phyloP scores from a whole-genome alignment of 2,888 invertebrate species.

The Platycnemis pennipes region DNA sequence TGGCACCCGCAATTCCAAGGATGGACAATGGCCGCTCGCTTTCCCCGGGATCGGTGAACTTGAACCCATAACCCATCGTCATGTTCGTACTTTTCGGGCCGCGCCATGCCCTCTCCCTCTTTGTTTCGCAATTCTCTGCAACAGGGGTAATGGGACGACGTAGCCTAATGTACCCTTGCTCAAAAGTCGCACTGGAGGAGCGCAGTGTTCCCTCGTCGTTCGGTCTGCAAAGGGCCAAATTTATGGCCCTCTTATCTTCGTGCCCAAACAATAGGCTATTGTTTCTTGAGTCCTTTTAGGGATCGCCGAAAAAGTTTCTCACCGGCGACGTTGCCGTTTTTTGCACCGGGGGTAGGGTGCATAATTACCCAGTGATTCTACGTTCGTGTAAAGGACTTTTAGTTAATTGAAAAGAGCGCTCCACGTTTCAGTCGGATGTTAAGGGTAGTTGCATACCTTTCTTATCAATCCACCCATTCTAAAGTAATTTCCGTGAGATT shows the following conservation, averaged over 20 bases:
- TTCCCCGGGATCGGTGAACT: background rate
- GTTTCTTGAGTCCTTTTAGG: conserved; percentile 18
- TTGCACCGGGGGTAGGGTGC: background rate
- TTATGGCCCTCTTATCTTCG: conserved; percentile 37
- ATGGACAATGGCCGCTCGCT: background rate
- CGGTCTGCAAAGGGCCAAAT: conserved; percentile 11
- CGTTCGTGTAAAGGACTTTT: background rate
- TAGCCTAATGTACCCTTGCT: background rate
- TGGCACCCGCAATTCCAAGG: background rate
- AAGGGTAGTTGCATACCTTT: no score
- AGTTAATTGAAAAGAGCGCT: background rate
- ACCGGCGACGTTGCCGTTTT: conserved; percentile 33
- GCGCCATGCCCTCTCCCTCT: background rate
- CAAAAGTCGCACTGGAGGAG: background rate
- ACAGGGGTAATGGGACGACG: background rate
- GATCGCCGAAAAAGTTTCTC: conserved; percentile 11
- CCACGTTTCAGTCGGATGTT: no score
- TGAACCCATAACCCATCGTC: background rate
- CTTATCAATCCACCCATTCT: no score
- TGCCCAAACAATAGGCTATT: conserved; percentile 56
- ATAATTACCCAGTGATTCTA: conserved; percentile 36
- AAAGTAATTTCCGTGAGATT: no score
- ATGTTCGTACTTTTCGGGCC: background rate
- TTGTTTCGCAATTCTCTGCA: background rate
- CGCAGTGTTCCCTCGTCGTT: background rate